Evolutionary conservation across 2,113 vertebrate species (phyloP).

Genomic region (Eira barbara): DNA sequence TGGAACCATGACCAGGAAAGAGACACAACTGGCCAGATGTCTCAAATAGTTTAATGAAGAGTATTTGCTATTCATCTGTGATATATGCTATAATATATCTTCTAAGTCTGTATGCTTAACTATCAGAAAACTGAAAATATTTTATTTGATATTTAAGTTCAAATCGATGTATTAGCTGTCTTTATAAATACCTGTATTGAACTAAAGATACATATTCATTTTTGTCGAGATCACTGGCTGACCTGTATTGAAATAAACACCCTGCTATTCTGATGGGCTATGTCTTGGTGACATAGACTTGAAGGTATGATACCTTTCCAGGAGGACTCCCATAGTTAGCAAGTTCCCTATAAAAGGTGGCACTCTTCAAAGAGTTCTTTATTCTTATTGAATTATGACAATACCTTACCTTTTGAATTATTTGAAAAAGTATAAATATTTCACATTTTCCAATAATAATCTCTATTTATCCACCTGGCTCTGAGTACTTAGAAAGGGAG

Average conservation of each 20-base stretch:
- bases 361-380: not conserved
- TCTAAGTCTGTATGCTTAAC: not conserved
- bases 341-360: not conserved
- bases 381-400: not conserved
- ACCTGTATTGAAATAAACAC: not conserved
- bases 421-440: not conserved
- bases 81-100: not conserved
- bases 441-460: not conserved
- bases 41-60: not conserved
- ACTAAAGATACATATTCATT: not conserved
- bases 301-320: not conserved
- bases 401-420: not conserved
- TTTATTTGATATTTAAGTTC: not conserved
- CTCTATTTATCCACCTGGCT: not conserved
- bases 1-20: not conserved
- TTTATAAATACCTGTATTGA: not conserved
- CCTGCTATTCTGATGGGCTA: not conserved
- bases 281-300: not conserved
- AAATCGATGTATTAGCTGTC: not conserved
- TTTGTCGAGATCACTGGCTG: not conserved
- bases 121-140: not conserved
- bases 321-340: fast-evolving
- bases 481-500: not conserved
- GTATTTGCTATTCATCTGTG: not conserved
- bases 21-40: not conserved